Percentiles rank a stretch among this genome's conserved stretches.
These are phyloP conservation scores for Felis catus DNA, from an alignment of 2,113 vertebrate species.

Conservation along the genomic window DNA sequence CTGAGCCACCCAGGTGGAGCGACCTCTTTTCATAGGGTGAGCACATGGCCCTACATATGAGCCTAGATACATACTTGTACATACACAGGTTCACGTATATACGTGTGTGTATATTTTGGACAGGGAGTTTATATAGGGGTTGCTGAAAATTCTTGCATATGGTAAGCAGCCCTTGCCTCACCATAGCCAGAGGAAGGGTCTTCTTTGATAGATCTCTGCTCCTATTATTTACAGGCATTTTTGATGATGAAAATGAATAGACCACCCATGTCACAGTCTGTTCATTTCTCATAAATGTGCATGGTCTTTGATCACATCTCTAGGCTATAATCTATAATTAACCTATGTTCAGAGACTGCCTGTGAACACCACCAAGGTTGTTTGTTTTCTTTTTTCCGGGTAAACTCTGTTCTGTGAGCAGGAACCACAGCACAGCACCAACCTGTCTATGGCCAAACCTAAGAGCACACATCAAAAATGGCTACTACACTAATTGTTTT, in stretches of 20 bases:
- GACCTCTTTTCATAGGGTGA: background rate
- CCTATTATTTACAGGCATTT: background rate
- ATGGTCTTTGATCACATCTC: slow-evolving; percentile 45
- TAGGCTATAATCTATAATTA: slow-evolving; percentile 57
- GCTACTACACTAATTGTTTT: background rate
- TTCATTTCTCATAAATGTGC: slow-evolving; percentile 29
- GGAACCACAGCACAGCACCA: background rate
- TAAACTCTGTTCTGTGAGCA: slow-evolving; percentile 20
- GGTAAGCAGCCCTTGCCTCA: background rate
- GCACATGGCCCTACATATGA: background rate
- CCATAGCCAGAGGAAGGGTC: background rate
- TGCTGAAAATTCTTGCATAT: background rate
- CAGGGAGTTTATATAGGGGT: background rate
- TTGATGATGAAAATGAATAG: slow-evolving; percentile 51
- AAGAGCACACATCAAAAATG: background rate
- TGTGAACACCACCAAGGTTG: background rate
- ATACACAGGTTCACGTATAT: background rate
- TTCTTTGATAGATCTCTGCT: slow-evolving; percentile 41
- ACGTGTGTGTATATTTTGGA: background rate
- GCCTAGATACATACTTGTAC: no score
- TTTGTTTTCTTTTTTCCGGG: background rate
- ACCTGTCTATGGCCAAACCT: slow-evolving; percentile 10
- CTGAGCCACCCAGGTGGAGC: no score
- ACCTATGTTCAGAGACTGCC: background rate
- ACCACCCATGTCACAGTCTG: background rate